These are phyloP conservation scores for Gadus chalcogrammus DNA, from an alignment of 2,113 vertebrate genomes.

Conservation along the genomic window DNA sequence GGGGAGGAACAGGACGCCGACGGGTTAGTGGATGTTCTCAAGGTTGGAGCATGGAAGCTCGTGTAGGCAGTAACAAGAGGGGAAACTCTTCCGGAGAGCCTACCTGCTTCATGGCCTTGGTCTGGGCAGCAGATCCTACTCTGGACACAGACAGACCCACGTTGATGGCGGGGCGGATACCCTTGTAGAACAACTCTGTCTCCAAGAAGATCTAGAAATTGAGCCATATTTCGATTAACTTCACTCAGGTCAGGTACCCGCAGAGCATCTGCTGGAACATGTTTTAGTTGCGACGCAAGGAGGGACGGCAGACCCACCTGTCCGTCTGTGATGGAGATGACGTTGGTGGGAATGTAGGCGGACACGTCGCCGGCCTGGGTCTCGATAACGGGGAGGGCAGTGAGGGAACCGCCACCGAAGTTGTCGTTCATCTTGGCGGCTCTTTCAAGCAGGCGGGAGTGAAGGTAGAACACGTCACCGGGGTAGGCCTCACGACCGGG, in stretches of 20 bases:
- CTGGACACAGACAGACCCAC: slow-evolving; percentile 98
- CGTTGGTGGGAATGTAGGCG: slow-evolving; percentile 98
- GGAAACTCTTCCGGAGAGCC: neutral
- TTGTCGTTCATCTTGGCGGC: slow-evolving; percentile 98
- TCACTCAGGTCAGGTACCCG: no score
- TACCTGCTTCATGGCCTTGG: slow-evolving; percentile 98
- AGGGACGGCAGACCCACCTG: slow-evolving; percentile 73
- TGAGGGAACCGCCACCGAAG: slow-evolving; percentile 94
- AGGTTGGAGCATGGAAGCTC: neutral
- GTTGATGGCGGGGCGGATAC: slow-evolving; percentile 97
- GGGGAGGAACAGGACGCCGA: neutral
- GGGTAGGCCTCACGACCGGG: slow-evolving; percentile 97
- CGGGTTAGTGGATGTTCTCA: neutral
- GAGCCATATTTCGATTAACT: no score
- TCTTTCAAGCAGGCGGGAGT: slow-evolving; percentile 96
- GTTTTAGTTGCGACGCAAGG: no score
- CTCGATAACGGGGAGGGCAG: slow-evolving; percentile 95
- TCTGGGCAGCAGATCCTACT: slow-evolving; percentile 98
- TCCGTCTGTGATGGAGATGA: slow-evolving; percentile 98
- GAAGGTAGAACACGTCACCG: slow-evolving; percentile 96
- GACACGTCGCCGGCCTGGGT: slow-evolving; percentile 99
- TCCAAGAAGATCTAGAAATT: slow-evolving; percentile 91
- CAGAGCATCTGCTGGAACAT: no score
- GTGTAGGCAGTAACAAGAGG: neutral
- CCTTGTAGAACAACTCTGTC: slow-evolving; percentile 98